phyloP scores from a whole-genome alignment of 2,113 vertebrate genomes.

The Sula dactylatra region DNA sequence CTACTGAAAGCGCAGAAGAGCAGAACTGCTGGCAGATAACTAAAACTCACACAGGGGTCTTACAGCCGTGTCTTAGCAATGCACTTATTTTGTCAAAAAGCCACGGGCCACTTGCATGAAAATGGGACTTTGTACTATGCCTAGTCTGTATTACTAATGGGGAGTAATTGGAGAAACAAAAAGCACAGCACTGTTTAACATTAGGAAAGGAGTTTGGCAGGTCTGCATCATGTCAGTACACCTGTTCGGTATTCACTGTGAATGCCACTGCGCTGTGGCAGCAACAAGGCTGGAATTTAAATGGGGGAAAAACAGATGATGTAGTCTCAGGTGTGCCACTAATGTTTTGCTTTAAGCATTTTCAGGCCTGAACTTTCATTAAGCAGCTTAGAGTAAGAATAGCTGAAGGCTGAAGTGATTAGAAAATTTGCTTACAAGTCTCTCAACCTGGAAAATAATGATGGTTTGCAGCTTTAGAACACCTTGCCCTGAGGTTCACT shows the following conservation, averaged over 20 bases:
- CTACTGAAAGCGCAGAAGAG: background rate
- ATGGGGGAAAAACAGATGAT: constrained; percentile 15
- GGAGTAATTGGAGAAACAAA: background rate
- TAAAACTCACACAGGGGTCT: background rate
- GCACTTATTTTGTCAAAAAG: background rate
- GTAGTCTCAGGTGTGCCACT: constrained; percentile 38
- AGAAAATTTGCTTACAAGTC: constrained; percentile 46
- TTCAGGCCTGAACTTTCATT: background rate
- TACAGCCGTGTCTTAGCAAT: background rate
- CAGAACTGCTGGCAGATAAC: background rate
- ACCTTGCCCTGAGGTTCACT: background rate
- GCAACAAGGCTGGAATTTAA: constrained; percentile 43
- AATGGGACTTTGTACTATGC: background rate
- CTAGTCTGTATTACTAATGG: background rate
- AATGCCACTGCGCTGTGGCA: background rate
- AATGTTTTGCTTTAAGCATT: background rate
- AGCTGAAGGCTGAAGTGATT: background rate
- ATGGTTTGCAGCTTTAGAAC: background rate
- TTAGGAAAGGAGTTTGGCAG: background rate
- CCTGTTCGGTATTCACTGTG: constrained; percentile 38
- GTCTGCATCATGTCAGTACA: constrained; percentile 8
- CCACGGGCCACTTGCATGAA: background rate
- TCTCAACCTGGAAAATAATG: background rate
- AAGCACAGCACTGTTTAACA: background rate
- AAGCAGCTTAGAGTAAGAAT: background rate